These are phyloP conservation scores for Campopleginae sp. DNA, from an alignment of 2,888 invertebrate genomes.

Conservation along the genomic window DNA sequence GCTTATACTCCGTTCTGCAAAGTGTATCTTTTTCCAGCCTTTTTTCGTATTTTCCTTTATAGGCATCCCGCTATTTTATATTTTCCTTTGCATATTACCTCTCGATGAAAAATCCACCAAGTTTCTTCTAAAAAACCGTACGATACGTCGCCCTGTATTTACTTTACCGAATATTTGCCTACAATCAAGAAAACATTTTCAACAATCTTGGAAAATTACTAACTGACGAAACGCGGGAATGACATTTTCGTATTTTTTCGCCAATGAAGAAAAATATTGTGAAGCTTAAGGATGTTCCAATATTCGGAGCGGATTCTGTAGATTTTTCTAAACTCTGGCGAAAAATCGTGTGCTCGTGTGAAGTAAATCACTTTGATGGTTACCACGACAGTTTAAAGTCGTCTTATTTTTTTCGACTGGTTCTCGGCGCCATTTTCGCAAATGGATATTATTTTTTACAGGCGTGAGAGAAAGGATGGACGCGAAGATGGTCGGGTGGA, in stretches of 20 bases:
- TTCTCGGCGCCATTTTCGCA: constrained; percentile 55
- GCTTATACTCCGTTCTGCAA: constrained; percentile 80
- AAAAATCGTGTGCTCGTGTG: neutral
- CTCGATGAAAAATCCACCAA: constrained; percentile 38
- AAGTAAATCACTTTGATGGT: neutral
- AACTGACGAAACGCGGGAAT: constrained; percentile 54
- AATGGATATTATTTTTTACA: constrained; percentile 80
- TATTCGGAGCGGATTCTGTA: neutral
- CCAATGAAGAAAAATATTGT: neutral
- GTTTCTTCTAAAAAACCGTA: constrained; percentile 4
- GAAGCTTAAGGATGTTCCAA: neutral
- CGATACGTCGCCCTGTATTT: constrained; percentile 18
- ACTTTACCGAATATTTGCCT: constrained; percentile 6
- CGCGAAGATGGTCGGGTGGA: constrained; percentile 37
- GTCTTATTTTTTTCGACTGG: constrained; percentile 9
- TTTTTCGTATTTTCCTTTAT: constrained; percentile 68
- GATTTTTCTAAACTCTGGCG: neutral
- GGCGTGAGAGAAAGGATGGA: constrained; percentile 71
- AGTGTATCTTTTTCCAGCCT: constrained; percentile 79
- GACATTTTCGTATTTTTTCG: neutral
- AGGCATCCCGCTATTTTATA: constrained; percentile 36
- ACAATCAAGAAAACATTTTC: constrained; percentile 72
- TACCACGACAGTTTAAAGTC: neutral
- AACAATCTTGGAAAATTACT: constrained; percentile 74
- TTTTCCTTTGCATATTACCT: constrained; percentile 1